Percentiles rank a stretch among this genome's conserved stretches.
phyloP scores from a whole-genome alignment of 2,888 invertebrate genomes.

The Limnephilus auricula region DNA sequence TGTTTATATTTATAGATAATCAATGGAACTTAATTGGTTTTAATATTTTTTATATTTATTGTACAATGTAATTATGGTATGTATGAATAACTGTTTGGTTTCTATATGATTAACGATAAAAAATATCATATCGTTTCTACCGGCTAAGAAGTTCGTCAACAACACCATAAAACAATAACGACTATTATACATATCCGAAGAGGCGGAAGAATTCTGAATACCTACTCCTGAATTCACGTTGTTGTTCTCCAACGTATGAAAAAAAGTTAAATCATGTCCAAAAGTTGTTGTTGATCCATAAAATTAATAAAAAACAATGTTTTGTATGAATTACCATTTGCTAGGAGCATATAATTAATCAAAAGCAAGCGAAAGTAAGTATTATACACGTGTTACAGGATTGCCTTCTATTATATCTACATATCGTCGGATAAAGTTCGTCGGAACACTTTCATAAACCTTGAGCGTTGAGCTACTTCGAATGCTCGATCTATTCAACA shows the following conservation, averaged over 20 bases:
- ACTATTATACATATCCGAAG: background rate
- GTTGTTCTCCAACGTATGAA: background rate
- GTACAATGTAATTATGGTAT: too few species aligned
- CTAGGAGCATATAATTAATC: background rate
- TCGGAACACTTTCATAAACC: constrained; percentile 32
- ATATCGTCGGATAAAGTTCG: background rate
- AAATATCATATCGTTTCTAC: too few species aligned
- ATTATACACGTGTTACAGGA: background rate
- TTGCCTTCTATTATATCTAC: background rate
- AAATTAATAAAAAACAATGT: background rate
- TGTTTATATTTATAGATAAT: too few species aligned
- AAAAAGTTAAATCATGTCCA: background rate
- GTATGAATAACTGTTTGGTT: too few species aligned
- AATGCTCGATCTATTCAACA: constrained; percentile 8
- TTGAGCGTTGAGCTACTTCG: constrained; percentile 19
- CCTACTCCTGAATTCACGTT: background rate
- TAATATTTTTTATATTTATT: too few species aligned
- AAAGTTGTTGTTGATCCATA: background rate
- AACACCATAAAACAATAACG: background rate
- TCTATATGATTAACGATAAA: too few species aligned
- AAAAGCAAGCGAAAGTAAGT: constrained; percentile 2
- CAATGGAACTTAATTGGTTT: too few species aligned
- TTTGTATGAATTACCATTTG: background rate
- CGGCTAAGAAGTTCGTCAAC: background rate
- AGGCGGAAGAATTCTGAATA: background rate